These are phyloP conservation scores for Lepus townsendii DNA, from an alignment of 2,797 vertebrate species.

Conservation along the genomic window DNA sequence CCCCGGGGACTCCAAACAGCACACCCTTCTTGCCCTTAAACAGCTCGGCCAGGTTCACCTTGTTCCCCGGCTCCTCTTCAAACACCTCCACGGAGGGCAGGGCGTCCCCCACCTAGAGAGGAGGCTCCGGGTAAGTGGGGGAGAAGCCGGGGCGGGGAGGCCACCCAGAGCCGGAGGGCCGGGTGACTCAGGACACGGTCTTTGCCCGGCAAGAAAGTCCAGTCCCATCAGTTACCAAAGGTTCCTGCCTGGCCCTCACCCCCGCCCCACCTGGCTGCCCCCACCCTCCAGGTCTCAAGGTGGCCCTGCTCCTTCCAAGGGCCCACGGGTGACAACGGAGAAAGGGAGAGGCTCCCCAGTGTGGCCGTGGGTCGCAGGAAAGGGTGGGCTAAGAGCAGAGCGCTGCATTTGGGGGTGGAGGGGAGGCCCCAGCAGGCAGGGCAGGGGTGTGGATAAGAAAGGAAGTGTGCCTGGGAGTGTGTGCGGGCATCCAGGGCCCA, in stretches of 20 bases:
- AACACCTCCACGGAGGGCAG: slow-evolving; percentile 93
- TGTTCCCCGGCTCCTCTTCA: slow-evolving; percentile 92
- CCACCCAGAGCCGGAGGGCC: neutral
- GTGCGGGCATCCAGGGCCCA: neutral
- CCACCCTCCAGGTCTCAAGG: neutral
- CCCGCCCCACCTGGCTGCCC: neutral
- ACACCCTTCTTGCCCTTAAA: slow-evolving; percentile 95
- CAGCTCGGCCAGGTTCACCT: slow-evolving; percentile 92
- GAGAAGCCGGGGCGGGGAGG: no score
- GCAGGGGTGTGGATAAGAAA: neutral
- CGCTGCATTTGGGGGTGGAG: neutral
- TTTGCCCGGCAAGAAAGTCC: neutral
- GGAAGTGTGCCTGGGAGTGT: neutral
- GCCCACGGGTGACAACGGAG: neutral
- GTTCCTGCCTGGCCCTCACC: neutral
- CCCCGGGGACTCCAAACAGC: slow-evolving; percentile 95
- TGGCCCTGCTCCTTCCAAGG: neutral
- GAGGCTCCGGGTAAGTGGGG: neutral
- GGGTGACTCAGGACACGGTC: no score
- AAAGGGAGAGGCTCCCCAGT: neutral
- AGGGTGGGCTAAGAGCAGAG: no score
- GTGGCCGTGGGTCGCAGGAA: neutral
- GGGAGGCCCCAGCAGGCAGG: neutral
- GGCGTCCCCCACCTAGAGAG: slow-evolving; percentile 90
- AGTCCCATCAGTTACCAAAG: neutral